Evolutionary conservation across 1,140 invertebrate species (phyloP), one percentile per base, ranked within the genome.

Genomic region (Limonius californicus): DNA sequence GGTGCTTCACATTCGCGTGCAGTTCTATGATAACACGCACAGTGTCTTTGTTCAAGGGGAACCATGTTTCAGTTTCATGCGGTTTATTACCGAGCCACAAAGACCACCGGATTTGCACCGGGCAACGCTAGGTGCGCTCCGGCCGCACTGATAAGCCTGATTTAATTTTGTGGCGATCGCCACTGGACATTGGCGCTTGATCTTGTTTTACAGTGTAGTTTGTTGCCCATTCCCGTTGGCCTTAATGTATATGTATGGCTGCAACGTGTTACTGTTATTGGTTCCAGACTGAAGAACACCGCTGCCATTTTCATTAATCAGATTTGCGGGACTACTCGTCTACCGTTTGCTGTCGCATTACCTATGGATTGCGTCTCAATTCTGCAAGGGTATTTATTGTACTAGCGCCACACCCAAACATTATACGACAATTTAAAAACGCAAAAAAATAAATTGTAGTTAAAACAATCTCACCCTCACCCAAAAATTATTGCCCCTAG

Each of bases 141-240:
- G 53, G 59, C 57, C 43, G 59, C 61, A 63, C 63, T 64, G 69
- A 70, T 70, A 70, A 70, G 66, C 64, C 69, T 64, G 67, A 70
- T 70, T 70, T 70, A 70, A 70, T 70, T 70, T 70, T 68, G 69
- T 62, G 64, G 67, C 67, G 58, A 65, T 68, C 64, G 58, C 45
- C 47, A 61, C 59, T 59, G 64, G 64, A 67, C 67, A 56, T 62
- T 66, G 57, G 35, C 50, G 64, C 67, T 70, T 70, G 69, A 68
- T 68, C 67, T 70, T 66, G 63, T 64, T 70, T 70, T 68, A 66
- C 68, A 66, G 63, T 63, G 65, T 61, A 61, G 65, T 66, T 63
- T 60, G 47, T 50, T 65, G 32, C 47, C 16, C 39, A 23, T 59
- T 39, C 45, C 43, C 27, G 43, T 35, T 54, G 27, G 18, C 54